Base-by-base conservation (phyloP, 2,888 invertebrate genomes). In the Hyalella azteca region DNA sequence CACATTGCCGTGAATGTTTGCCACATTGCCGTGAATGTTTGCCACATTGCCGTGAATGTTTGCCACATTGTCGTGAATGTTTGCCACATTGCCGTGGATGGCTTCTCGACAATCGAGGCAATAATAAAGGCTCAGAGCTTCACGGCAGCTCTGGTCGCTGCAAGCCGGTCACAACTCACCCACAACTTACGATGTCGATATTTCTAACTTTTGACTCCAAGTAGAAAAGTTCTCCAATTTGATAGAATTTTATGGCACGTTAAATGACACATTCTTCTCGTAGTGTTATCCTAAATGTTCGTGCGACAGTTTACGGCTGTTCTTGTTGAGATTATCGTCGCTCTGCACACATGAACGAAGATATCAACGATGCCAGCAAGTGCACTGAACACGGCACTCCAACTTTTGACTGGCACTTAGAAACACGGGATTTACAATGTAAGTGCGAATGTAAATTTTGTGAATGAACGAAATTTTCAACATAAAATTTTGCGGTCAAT, bases 221-320 rank as follows among this genome's bases (percentile, higher is more conserved):
- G 66, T 66, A 36, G 66, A 66, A 66, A 66, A 66, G 66, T 66
- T 66, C 32, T 66, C 66, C 66, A 66, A 66, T 66, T 66, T 66
- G 66, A 66, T 66, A 36, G 66, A n/a, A 66, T 66, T 66, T 66
- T 66, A 66, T 66, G 66, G 66, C 66, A 66, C 66, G 36, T 66
- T 66, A 66, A 66, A 66, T 66, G 66, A 66, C 66, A 59, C 59
- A 66, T 66, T 66, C 66, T 66, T 36, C 66, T 66, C 3, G 66
- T n/a, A 66, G 66, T 36, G 66, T 66, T 66, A 66, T 66, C 66
- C 66, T n/a, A 66, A 66, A 66, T 66, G 66, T 66, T 66, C 66
- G 32, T 66, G 36, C 36, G 19, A 36, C 36, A 36, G 66, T 66
- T 66, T 66, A 36, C 36, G 39, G 66, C 32, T 66, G 66, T 66